Base-by-base conservation (phyloP, 2,888 invertebrate species). In the Tachystola acroxantha region DNA sequence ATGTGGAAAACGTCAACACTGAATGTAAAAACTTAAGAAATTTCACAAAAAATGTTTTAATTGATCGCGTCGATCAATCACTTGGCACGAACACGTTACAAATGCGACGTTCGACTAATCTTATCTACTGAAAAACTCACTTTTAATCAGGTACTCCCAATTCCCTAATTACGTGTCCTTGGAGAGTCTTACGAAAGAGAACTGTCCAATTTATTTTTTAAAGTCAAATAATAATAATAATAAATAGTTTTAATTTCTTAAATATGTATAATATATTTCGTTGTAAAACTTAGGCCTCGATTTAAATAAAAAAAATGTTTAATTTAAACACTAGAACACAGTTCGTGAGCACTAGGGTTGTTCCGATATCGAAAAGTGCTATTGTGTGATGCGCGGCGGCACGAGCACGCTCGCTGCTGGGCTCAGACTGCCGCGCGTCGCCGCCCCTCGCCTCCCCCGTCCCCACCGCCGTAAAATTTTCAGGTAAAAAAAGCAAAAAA, bases 381-480 rank as follows among this genome's bases (percentile, higher is more conserved):
- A 10, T 27, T 37, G 34, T 37, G 41, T 50, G 48, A 42, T 47
- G 51, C 48, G 49, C 51, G 52, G 46, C 42, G 56, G 51, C 50
- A 57, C 67, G 57, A 43, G 45, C 78, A 52, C 65, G 54, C 53
- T 56, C 69, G 66, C 57, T 68, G 72, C 64, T 56, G 52, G 42
- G 41, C 51, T 59, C 58, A 63, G 76, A 84, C 84, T 84, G 81
- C 68, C 82, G 82, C 71, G 63, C 60, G 51, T 36, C 37, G 40
- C 55, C 51, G 63, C 76, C 76, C 80, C 78, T 50, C 73, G 53
- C 62, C 43, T 48, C 72, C 38, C 64, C 42, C 55, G 59, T 71
- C 72, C 71, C 70, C 59, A 68, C 70, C 67, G 51, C 27, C 46
- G 49, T 57, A 63, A 45, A 51, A 53, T 75, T 76, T 77, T 74